Evolutionary conservation across 2,113 vertebrate species (phyloP), one percentile per base, ranked within the genome.

Genomic region (Apaloderma vittatum): DNA sequence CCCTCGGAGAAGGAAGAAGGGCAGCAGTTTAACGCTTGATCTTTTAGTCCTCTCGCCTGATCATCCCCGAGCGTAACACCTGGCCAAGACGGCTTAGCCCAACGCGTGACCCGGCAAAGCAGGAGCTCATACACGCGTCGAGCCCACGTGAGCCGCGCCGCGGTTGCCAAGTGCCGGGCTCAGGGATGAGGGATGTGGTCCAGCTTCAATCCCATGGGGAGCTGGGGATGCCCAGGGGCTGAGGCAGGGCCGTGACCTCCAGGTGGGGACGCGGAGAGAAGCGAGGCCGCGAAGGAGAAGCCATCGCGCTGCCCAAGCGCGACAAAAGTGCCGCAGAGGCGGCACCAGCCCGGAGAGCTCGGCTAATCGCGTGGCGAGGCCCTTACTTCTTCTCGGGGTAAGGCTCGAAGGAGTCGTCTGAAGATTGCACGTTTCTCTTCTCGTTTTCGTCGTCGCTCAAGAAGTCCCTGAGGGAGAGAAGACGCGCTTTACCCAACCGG

Each of bases 401-500:
- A 12, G 98, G 98, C 94, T 99, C 98, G 2, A 99, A 99, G 92
- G 98, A 95, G 76, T 99, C 99, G 2, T 99, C 99, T 3, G 98
- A 99, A 12, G 98, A 98, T 12, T 83, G 98, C 40, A 94, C 58
- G 5, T 97, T 98, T 75, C 97, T 97, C 87, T 97, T 98, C 55
- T 98, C 98, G 0, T 96, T 98, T 29, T 99, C 99, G 0, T 99
- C 99, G 0, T 99, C 99, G 0, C 98, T 99, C 66, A 98, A 97
- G 86, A 98, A 90, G 58, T 98, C 98, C 96, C 99, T 99, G 93
- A 37, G 80, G 80, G 92, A 96, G 62, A 95, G 75, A 52, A 97
- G 46, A 54, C 3, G 49, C 8, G 36, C 34, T 86, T 98, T 62
- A 97, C 63, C 16, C 3, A 40, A 3, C 3, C 32, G 29, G 65